Percentiles rank a stretch among this genome's conserved stretches.
Conservation (phyloP, 2,797 vertebrate species). For the Sebastes vulpes region DNA sequence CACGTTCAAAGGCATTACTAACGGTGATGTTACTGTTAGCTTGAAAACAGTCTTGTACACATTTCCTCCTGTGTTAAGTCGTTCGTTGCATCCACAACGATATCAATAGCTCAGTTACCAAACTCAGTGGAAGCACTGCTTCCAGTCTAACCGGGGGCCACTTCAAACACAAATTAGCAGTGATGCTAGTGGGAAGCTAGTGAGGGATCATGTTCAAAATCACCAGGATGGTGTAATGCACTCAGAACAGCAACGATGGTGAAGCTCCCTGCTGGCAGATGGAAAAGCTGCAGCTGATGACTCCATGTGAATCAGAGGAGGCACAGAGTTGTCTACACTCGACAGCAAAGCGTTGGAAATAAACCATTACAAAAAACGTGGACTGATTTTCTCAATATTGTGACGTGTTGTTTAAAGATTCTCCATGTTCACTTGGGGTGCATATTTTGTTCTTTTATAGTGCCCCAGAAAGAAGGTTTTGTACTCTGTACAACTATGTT, state of each 20-base stretch:
- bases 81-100: background rate
- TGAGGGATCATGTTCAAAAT: slow-evolving; percentile 3
- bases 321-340: background rate
- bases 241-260: background rate
- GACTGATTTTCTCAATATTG: background rate
- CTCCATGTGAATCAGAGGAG: slow-evolving; percentile 2
- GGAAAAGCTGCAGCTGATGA: background rate
- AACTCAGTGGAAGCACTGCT: background rate
- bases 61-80: background rate
- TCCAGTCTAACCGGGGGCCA: background rate
- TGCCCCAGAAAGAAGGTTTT: background rate
- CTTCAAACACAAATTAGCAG: slow-evolving; percentile 7
- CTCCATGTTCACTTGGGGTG: background rate
- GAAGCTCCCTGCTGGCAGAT: background rate
- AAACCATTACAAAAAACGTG: background rate
- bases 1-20: background rate
- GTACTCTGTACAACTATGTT: background rate
- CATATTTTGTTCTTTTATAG: background rate
- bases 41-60: background rate
- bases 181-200: background rate
- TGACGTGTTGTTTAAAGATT: background rate
- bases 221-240: background rate
- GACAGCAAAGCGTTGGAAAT: background rate
- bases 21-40: background rate
- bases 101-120: background rate